phyloP scores from a whole-genome alignment of 2,113 vertebrate genomes.

The Condylura cristata region DNA sequence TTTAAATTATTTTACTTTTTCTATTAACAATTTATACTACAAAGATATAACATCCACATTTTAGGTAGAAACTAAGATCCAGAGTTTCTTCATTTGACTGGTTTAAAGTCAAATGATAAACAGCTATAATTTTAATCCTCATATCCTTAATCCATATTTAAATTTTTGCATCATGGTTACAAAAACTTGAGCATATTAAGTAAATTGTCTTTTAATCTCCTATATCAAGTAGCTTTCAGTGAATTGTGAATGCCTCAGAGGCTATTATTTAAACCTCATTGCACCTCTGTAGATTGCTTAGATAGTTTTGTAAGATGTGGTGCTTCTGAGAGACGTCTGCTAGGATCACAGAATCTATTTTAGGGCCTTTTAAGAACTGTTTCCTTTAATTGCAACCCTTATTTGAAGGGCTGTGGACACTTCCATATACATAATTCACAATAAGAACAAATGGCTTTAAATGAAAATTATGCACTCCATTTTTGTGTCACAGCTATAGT shows the following conservation, averaged over 20 bases:
- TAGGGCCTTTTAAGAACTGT: background rate
- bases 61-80: background rate
- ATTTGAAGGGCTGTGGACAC: background rate
- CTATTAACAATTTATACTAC: background rate
- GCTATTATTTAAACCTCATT: background rate
- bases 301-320: background rate
- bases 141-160: background rate
- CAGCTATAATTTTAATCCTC: background rate
- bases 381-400: background rate
- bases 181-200: background rate
- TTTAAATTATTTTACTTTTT: background rate
- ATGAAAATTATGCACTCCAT: background rate
- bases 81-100: background rate
- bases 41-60: background rate
- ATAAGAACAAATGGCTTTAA: constrained; percentile 2
- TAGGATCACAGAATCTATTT: background rate
- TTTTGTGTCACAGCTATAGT: background rate
- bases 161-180: background rate
- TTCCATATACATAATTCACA: background rate
- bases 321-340: background rate
- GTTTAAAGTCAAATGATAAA: background rate
- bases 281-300: background rate
- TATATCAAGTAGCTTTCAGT: background rate
- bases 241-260: background rate
- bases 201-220: background rate